These are phyloP conservation scores for Pseudonaja textilis DNA, from an alignment of 2,113 vertebrate genomes.

Conservation along the genomic window DNA sequence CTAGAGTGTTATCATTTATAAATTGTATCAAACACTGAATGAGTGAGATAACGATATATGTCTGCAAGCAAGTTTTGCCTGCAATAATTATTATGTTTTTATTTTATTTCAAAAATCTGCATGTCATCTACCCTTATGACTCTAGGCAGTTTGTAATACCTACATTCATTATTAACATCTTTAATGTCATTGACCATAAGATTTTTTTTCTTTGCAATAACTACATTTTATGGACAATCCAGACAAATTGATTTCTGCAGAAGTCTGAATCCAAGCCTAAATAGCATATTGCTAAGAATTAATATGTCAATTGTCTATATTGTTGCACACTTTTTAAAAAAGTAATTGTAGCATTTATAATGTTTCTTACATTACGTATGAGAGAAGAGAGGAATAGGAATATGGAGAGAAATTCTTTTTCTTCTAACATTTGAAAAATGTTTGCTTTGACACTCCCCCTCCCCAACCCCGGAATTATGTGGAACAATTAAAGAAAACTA, in stretches of 20 bases:
- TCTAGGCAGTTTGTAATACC: neutral
- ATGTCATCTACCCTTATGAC: neutral
- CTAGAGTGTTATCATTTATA: neutral
- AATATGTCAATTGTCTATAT: neutral
- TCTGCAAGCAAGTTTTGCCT: neutral
- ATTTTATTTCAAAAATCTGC: neutral
- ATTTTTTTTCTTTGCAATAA: neutral
- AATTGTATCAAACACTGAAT: neutral
- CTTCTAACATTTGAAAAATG: neutral
- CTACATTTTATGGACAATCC: neutral
- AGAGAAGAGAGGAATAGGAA: neutral
- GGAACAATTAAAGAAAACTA: neutral
- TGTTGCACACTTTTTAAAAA: neutral
- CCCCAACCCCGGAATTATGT: neutral
- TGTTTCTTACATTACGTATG: neutral
- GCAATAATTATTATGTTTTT: neutral
- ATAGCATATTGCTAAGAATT: neutral
- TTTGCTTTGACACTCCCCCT: neutral
- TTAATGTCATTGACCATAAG: neutral
- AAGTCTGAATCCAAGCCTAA: neutral
- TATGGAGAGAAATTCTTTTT: neutral
- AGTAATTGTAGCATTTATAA: neutral
- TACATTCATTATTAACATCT: neutral
- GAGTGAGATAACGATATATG: neutral
- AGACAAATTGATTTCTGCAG: neutral